Percentiles rank a stretch among this genome's conserved stretches.
Evolutionary conservation across 2,113 vertebrate genomes (phyloP).

Genomic region (Malurus cyaneus): DNA sequence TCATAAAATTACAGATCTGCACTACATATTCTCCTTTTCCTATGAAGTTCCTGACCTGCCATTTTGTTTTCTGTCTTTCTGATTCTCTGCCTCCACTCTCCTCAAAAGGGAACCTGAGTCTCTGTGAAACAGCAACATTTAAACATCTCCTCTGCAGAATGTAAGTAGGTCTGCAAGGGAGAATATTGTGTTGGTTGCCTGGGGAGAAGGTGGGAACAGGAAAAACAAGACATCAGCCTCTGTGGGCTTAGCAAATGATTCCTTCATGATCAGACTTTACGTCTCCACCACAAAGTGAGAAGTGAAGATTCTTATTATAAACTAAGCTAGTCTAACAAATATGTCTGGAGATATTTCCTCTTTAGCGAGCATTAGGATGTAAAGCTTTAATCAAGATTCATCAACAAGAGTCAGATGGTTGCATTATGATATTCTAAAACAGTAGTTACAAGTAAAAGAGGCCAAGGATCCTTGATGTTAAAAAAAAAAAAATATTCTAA

Average conservation of each 20-base stretch:
- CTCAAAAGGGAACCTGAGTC: neutral
- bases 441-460: neutral
- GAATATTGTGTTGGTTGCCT: neutral
- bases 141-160: neutral
- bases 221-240: neutral
- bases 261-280: neutral
- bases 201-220: neutral
- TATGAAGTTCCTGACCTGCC: neutral
- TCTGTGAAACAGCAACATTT: neutral
- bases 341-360: neutral
- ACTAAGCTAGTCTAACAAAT: neutral
- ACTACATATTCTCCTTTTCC: neutral
- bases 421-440: neutral
- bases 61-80: neutral
- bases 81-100: neutral
- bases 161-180: neutral
- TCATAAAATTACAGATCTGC: neutral
- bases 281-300: neutral
- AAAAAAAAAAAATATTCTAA: neutral
- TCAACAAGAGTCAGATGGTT: neutral
- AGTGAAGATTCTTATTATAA: neutral
- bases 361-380: neutral
- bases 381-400: neutral
- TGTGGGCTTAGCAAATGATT: neutral
- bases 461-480: neutral